Conservation (phyloP, 2,113 vertebrate species). For the Tretioscincus oriximinensis region DNA sequence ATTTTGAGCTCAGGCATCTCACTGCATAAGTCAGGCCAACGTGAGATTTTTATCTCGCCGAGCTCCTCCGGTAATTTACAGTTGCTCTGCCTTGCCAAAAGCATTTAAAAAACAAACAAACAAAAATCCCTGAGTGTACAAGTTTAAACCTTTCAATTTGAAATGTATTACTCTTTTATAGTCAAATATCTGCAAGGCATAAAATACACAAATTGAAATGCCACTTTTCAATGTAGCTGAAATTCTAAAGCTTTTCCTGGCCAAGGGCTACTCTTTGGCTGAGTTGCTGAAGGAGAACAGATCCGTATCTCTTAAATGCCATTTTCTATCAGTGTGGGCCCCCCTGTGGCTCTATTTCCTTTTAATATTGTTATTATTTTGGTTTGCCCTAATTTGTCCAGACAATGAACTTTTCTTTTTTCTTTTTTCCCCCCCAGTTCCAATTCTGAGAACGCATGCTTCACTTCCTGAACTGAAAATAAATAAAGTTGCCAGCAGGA, state of each 20-base stretch:
- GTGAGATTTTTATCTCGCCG: constrained; percentile 33
- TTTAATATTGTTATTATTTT: constrained; percentile 40
- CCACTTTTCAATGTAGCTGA: constrained; percentile 57
- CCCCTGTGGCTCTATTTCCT: constrained; percentile 37
- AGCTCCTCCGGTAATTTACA: constrained; percentile 63
- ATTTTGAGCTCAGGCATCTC: constrained; percentile 7
- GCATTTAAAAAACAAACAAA: constrained; percentile 26
- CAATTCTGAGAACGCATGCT: constrained; percentile 27
- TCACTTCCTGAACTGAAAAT: not conserved
- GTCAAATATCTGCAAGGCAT: constrained; percentile 67
- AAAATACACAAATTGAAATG: constrained; percentile 65
- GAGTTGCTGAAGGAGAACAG: constrained; percentile 49
- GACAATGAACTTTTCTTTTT: constrained; percentile 28
- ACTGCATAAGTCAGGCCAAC: constrained; percentile 22
- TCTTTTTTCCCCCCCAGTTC: constrained; percentile 7
- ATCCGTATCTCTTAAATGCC: constrained; percentile 57
- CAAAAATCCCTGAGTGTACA: constrained; percentile 32
- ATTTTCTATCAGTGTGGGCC: constrained; percentile 46
- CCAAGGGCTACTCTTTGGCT: constrained; percentile 46
- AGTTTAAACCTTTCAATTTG: constrained; percentile 67
- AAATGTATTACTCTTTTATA: constrained; percentile 69
- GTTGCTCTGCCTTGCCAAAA: constrained; percentile 57
- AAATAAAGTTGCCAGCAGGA: too few species aligned
- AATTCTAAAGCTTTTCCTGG: constrained; percentile 53
- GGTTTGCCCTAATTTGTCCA: constrained; percentile 52